These are phyloP conservation scores for Hylaeus anthracinus DNA, from an alignment of 1,140 invertebrate genomes.

Conservation along the genomic window DNA sequence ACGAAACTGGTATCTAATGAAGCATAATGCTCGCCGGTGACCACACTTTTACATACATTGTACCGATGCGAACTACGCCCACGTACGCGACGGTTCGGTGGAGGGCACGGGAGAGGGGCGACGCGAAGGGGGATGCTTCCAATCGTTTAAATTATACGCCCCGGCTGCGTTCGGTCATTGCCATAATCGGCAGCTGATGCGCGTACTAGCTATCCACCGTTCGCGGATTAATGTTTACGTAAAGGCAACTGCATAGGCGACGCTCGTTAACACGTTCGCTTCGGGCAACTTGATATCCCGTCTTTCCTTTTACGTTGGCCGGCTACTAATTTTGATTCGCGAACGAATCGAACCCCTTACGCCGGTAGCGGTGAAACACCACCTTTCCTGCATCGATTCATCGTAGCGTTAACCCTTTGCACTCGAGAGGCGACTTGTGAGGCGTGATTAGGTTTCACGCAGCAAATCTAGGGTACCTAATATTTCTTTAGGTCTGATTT, in stretches of 20 bases:
- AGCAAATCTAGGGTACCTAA: no score
- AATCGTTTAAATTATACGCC: not conserved
- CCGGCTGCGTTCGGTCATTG: not conserved
- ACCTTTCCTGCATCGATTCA: no score
- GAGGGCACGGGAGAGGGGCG: no score
- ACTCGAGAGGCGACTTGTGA: no score
- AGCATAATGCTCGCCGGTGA: conserved; percentile 34
- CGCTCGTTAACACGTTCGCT: not conserved
- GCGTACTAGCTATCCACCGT: not conserved
- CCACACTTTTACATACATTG: conserved; percentile 17
- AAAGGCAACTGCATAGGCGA: conserved; percentile 8
- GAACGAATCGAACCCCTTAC: no score
- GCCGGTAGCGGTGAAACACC: no score
- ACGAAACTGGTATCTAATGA: conserved; percentile 57
- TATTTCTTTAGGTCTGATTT: no score
- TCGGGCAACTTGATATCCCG: not conserved
- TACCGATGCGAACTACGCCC: conserved; percentile 17
- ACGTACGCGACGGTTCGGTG: not conserved
- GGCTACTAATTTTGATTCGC: no score
- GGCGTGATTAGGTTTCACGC: no score
- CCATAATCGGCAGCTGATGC: conserved; percentile 19
- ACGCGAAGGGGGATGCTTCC: conserved; percentile 1
- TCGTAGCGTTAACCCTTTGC: no score
- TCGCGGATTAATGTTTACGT: conserved; percentile 30
- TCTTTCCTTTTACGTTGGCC: no score